These are phyloP conservation scores for Coreoperca whiteheadi DNA, from an alignment of 2,113 vertebrate species.

Conservation along the genomic window DNA sequence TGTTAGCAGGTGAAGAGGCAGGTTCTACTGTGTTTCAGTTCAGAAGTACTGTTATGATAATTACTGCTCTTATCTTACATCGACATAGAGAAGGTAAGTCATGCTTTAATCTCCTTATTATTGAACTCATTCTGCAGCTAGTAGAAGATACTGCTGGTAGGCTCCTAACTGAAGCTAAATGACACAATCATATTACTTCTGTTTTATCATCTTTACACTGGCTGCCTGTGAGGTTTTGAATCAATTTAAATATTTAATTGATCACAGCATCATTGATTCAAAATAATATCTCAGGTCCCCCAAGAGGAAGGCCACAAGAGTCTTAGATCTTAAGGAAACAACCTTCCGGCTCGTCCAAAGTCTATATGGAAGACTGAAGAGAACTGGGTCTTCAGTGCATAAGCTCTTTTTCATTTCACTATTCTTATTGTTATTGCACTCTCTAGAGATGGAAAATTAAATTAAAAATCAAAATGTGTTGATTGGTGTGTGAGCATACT, in stretches of 20 bases:
- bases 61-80: conserved; percentile 39
- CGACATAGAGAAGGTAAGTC: conserved; percentile 35
- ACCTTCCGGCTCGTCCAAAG: background rate
- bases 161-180: conserved; percentile 46
- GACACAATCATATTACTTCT: conserved; percentile 42
- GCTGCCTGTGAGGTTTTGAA: conserved; percentile 45
- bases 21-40: conserved; percentile 15
- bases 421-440: background rate
- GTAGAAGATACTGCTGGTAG: conserved; percentile 23
- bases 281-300: conserved; percentile 40
- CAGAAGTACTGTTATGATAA: conserved; percentile 26
- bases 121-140: conserved; percentile 24
- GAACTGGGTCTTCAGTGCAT: background rate
- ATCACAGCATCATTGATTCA: conserved; percentile 23
- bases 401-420: background rate
- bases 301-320: background rate
- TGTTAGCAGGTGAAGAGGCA: conserved; percentile 14
- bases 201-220: conserved; percentile 44
- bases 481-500: background rate
- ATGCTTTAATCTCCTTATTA: conserved; percentile 40
- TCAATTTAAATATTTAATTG: conserved; percentile 66
- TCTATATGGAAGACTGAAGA: background rate
- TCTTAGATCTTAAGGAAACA: conserved; percentile 45
- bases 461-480: background rate
- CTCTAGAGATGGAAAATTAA: background rate